Base-by-base conservation (phyloP, 1,140 invertebrate species). In the Drosophila funebris region DNA sequence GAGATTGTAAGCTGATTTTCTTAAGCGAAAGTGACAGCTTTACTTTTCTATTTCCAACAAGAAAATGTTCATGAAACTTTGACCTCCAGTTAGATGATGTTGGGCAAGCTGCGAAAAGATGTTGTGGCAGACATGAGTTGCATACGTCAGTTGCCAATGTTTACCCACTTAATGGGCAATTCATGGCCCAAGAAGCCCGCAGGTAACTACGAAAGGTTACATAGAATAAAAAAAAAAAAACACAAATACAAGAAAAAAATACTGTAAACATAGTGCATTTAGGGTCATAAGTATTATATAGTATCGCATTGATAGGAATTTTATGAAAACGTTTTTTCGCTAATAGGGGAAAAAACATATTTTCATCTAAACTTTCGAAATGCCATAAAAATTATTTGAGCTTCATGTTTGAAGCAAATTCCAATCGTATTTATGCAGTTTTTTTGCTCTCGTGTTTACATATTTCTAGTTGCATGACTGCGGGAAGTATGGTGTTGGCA, bases 361-460 rank as follows among this genome's bases (percentile, higher is more conserved):
- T 39, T 50, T 61, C 22, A 46, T 33, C 58, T n/a, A 77, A 77
- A 76, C 24, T 44, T 72, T 68, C 29, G 57, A 61, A 73, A 46
- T 50, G 62, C 78, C 69, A 48, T 81, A 78, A 81, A 81, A 80
- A 82, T 78, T 52, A 62, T 82, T 50, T 41, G 24, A 24, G 52
- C 44, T 50, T 37, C 44, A 61, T 61, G 43, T 78, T 56, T 46
- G 46, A 39, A 36, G 24, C 61, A 37, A 71, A 71, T 66, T 57
- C 61, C 46, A 71, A 66, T 57, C 61, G 64, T 63, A 56, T 37
- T 3, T 33, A 44, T 61, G 56, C 16, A 52, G 56, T 61, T 41
- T 57, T 57, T 48, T n/a, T n/a, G n/a, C n/a, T n/a, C n/a, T 31
- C 33, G 52, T 54, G 52, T 66, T 71, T 50, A 56, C 67, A 70